Percentiles rank a stretch among this genome's conserved stretches.
Conservation (phyloP, 2,888 invertebrate genomes). For the Bombyx huttoni region DNA sequence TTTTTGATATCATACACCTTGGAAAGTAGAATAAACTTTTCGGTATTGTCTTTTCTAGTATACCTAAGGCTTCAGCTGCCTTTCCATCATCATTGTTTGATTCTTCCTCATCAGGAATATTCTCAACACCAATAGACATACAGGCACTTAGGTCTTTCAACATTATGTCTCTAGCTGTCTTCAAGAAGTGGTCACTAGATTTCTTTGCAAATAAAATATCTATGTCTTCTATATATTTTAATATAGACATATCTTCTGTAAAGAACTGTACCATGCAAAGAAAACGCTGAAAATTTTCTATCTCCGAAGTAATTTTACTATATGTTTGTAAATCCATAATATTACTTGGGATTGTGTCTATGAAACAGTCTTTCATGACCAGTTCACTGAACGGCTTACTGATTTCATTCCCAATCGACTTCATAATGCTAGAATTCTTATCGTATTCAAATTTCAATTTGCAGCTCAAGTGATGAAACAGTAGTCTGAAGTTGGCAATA, state of each 20-base stretch:
- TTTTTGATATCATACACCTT: constrained; percentile 74
- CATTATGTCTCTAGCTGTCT: constrained; percentile 80
- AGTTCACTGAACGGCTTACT: constrained; percentile 74
- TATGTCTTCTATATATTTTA: constrained; percentile 80
- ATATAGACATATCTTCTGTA: constrained; percentile 67
- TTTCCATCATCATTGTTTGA: constrained; percentile 13
- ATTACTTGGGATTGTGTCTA: constrained; percentile 82
- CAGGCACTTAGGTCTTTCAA: constrained; percentile 85
- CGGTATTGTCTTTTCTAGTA: constrained; percentile 52
- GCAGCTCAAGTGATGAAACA: constrained; percentile 73
- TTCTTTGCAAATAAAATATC: constrained; percentile 84
- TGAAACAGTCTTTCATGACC: constrained; percentile 81
- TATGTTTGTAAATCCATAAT: constrained; percentile 79
- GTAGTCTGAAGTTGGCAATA: constrained; percentile 65
- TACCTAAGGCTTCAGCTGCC: constrained; percentile 44
- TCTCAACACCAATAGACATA: constrained; percentile 69
- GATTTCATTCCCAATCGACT: constrained; percentile 69
- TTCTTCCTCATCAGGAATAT: constrained; percentile 25
- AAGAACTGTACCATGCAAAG: constrained; percentile 75
- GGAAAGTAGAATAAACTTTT: constrained; percentile 63
- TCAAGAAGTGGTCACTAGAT: constrained; percentile 79
- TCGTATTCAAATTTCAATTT: constrained; percentile 65
- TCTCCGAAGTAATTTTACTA: constrained; percentile 73
- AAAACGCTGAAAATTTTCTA: constrained; percentile 76
- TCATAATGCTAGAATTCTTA: constrained; percentile 57